A percentile compares a stretch with the other conserved stretches of the same genome.
phyloP scores from a whole-genome alignment of 2,888 invertebrate species.

The Polyploca ridens region DNA sequence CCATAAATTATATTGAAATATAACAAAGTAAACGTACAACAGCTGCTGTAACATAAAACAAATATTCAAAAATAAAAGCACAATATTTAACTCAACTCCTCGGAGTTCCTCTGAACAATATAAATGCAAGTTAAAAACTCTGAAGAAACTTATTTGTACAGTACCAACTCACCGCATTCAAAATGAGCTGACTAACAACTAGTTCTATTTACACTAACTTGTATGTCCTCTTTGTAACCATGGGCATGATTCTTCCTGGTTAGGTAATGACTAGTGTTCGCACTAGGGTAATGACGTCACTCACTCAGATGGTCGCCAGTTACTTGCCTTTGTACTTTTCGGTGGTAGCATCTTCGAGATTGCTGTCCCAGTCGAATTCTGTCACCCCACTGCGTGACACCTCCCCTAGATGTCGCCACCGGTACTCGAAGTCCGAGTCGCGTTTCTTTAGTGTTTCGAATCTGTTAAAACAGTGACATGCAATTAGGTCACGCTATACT shows the following conservation, averaged over 20 bases:
- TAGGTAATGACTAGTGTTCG: conserved; percentile 60
- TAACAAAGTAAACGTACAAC: conserved; percentile 8
- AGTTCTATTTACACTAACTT: conserved; percentile 13
- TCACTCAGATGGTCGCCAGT: conserved; percentile 18
- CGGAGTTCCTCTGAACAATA: conserved; percentile 3
- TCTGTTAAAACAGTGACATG: conserved; percentile 72
- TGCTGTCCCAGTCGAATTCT: conserved; percentile 95
- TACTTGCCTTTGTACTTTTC: conserved; percentile 78
- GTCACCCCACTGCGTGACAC: conserved; percentile 90
- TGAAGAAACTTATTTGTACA: conserved; percentile 11
- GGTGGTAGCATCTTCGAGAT: conserved; percentile 88
- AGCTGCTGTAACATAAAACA: conserved; percentile 10
- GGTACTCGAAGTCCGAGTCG: conserved; percentile 92
- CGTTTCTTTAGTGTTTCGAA: conserved; percentile 92
- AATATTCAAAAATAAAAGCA: conserved; percentile 8
- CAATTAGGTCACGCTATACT: conserved; percentile 15
- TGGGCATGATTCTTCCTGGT: conserved; percentile 17
- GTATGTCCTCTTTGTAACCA: conserved; percentile 6
- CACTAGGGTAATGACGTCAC: conserved; percentile 46
- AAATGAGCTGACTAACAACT: conserved; percentile 5
- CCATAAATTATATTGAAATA: conserved; percentile 20
- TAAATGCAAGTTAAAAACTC: conserved; percentile 11
- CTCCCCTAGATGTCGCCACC: conserved; percentile 94
- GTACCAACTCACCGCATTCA: conserved; percentile 2
- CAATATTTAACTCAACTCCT: not conserved